These are phyloP conservation scores for Pogonocichla stellata DNA, from an alignment of 2,113 vertebrate species.

Conservation along the genomic window DNA sequence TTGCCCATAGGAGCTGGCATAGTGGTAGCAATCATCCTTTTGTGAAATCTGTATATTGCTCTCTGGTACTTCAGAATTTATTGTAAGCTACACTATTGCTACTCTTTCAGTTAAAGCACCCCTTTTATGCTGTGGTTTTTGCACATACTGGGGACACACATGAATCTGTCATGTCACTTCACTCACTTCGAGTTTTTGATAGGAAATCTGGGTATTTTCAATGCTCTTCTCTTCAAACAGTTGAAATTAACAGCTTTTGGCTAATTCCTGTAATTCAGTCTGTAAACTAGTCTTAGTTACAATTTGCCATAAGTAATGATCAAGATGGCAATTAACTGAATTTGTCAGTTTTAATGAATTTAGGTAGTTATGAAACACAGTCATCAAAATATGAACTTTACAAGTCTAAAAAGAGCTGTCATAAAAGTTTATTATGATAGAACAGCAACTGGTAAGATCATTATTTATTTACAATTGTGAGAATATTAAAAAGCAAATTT, in stretches of 20 bases:
- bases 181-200: background rate
- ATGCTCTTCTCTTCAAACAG: background rate
- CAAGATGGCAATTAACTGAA: background rate
- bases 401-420: background rate
- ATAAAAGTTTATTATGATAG: background rate
- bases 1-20: background rate
- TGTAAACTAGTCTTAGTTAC: background rate
- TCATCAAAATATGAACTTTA: background rate
- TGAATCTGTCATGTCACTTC: background rate
- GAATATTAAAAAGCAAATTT: background rate
- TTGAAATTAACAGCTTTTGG: background rate
- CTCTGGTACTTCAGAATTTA: background rate
- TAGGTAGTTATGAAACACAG: conserved; percentile 15
- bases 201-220: background rate
- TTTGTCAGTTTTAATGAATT: conserved; percentile 31
- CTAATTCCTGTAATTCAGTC: background rate
- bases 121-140: background rate
- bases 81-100: background rate
- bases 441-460: background rate
- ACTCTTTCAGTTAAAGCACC: background rate
- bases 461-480: background rate
- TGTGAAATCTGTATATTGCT: background rate
- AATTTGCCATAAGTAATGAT: conserved; percentile 12
- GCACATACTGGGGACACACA: background rate
- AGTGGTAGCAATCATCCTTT: background rate